Base-by-base conservation (phyloP, 2,888 invertebrate genomes). In the Yponomeuta sedellus region DNA sequence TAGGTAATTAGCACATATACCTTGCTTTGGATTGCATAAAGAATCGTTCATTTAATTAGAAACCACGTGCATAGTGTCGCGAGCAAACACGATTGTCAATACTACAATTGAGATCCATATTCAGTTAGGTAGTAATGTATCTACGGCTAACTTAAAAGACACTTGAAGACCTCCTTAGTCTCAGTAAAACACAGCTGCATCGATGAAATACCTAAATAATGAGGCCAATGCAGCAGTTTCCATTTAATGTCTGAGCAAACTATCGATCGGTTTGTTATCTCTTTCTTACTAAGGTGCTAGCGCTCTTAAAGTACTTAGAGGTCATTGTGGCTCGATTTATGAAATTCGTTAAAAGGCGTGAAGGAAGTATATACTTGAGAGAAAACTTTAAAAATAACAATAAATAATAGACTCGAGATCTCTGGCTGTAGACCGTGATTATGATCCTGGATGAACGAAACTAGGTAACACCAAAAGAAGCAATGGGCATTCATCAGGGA, bases 211-310 rank as follows among this genome's bases (percentile, higher is more conserved):
- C 80, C 85, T 86, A 82, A 86, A 84, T 85, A 88, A 86, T 83
- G 85, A 88, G 88, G 89, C 82, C 91, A 89, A 85, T 90, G 90
- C 91, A 89, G 87, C 82, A 77, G 80, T 86, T 86, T 83, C 85
- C 81, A 82, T 86, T 88, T 85, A 86, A 86, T 85, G 84, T 86
- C 85, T 88, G 82, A 82, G 82, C 81, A 86, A 88, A 86, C 81
- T 88, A 90, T 89, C 82, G 91, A 90, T 89, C 87, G 80, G 74
- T 85, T 79, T 78, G 82, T 80, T 81, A 83, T 90, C 91, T 88
- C 91, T 88, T 84, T 90, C 89, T 83, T 78, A 73, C 86, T 77
- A 77, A 81, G 77, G 82, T 83, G 79, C 77, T 78, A 81, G 81
- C 75, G 77, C 72, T 78, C 74, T 79, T 75, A 66, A 72, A 68